Percentiles rank a stretch among this genome's conserved stretches.
Conservation (phyloP, 2,888 invertebrate genomes). For the Troides aeacus region DNA sequence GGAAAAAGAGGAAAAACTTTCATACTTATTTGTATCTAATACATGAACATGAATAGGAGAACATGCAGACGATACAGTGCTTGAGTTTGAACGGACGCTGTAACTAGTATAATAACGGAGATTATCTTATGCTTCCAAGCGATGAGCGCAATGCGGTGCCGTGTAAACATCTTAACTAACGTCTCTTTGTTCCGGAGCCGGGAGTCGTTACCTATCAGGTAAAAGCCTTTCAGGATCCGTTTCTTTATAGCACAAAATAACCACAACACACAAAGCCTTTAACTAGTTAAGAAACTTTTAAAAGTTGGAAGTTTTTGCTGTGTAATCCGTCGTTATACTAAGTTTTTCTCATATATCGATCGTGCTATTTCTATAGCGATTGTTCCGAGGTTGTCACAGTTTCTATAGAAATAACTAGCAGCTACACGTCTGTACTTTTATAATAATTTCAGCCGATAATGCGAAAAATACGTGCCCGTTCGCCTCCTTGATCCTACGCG, state of each 20-base stretch:
- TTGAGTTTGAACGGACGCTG: too few relatives aligned
- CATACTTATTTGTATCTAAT: too few relatives aligned
- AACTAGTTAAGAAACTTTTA: background rate
- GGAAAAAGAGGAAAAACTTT: too few relatives aligned
- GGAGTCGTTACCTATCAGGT: background rate
- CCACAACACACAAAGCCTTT: background rate
- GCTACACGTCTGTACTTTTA: slow-evolving; percentile 70
- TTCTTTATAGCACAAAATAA: background rate
- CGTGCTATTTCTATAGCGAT: slow-evolving; percentile 41
- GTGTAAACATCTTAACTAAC: background rate
- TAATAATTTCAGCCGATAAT: slow-evolving; percentile 76
- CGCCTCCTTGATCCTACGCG: slow-evolving; percentile 62
- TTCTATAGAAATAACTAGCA: slow-evolving; percentile 51
- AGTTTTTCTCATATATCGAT: slow-evolving; percentile 43
- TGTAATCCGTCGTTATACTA: slow-evolving; percentile 30
- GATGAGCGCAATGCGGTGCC: background rate
- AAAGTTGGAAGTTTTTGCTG: background rate
- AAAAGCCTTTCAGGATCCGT: background rate
- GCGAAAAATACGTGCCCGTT: slow-evolving; percentile 75
- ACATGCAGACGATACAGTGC: too few relatives aligned
- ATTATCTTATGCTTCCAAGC: background rate
- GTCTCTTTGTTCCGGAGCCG: background rate
- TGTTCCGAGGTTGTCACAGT: slow-evolving; percentile 38
- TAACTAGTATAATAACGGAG: too few relatives aligned
- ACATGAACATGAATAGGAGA: too few relatives aligned